Percentiles rank a stretch among this genome's conserved stretches.
phyloP scores from a whole-genome alignment of 2,113 vertebrate species.

The Melanerpes formicivorus region DNA sequence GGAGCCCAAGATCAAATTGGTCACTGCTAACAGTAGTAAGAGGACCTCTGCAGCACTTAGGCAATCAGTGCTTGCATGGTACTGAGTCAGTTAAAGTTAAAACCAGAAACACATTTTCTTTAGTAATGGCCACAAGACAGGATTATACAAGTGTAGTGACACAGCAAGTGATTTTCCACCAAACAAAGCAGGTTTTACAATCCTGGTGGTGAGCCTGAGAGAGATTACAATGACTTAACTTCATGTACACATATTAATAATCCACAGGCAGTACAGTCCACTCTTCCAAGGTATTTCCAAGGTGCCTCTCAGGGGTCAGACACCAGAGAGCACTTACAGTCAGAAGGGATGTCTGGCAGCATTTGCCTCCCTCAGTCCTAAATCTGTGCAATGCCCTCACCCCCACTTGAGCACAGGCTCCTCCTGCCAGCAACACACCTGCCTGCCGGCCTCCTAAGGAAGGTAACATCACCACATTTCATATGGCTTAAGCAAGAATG shows the following conservation, averaged over 20 bases:
- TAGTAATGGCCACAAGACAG: neutral
- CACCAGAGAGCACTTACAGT: too few species aligned
- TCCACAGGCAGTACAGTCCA: too few species aligned
- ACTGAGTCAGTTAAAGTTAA: neutral
- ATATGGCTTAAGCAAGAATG: neutral
- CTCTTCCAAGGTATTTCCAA: too few species aligned
- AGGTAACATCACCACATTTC: neutral
- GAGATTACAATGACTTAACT: neutral
- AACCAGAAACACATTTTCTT: neutral
- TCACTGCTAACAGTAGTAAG: neutral
- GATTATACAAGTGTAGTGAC: neutral
- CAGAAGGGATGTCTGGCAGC: too few species aligned
- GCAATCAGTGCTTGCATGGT: neutral
- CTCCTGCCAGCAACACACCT: too few species aligned
- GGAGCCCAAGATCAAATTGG: rapidly evolving
- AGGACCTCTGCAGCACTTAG: neutral
- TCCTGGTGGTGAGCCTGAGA: neutral
- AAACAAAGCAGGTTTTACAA: neutral
- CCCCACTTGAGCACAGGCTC: too few species aligned
- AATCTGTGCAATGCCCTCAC: too few species aligned
- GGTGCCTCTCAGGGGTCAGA: too few species aligned
- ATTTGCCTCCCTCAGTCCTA: too few species aligned
- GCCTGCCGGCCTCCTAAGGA: neutral
- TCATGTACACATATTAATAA: too few species aligned
- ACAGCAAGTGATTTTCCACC: neutral